phyloP scores from a whole-genome alignment of 2,888 invertebrate species.

The Molanna angustata region DNA sequence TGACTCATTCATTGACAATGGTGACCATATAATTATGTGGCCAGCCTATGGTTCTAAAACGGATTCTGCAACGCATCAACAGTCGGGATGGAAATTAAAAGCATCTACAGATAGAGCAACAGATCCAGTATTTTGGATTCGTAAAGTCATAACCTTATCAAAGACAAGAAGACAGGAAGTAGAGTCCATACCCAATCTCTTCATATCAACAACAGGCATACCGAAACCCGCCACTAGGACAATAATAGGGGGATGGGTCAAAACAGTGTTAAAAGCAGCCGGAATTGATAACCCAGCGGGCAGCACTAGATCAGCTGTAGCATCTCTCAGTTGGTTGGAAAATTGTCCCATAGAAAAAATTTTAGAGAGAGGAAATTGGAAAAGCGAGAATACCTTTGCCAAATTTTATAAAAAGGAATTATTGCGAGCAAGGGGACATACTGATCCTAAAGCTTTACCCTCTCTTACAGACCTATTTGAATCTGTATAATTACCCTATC shows the following conservation, averaged over 20 bases:
- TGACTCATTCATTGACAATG: conserved; percentile 28
- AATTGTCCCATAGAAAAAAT: conserved; percentile 12
- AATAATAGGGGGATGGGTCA: conserved; percentile 16
- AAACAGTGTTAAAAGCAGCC: conserved; percentile 9
- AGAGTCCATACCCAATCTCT: not conserved
- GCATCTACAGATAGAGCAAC: not conserved
- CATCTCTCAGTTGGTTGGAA: conserved; percentile 11
- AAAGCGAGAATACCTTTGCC: conserved; percentile 5
- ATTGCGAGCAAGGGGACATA: too few species aligned
- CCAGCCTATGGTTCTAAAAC: conserved; percentile 35
- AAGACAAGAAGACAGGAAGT: not conserved
- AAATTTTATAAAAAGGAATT: conserved; percentile 2
- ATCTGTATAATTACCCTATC: too few species aligned
- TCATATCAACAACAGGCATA: conserved; percentile 8
- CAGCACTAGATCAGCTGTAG: conserved; percentile 16
- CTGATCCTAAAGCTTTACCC: too few species aligned
- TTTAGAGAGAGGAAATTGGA: conserved; percentile 9
- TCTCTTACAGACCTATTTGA: too few species aligned
- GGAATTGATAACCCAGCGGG: conserved; percentile 15
- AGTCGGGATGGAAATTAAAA: conserved; percentile 19
- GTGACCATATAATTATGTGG: conserved; percentile 31
- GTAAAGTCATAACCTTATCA: not conserved
- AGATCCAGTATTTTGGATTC: conserved; percentile 8
- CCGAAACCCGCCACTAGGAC: conserved; percentile 10
- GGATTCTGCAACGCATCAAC: conserved; percentile 22